Conservation (phyloP, 2,888 invertebrate genomes). For the Acanthacorydalis orientalis region DNA sequence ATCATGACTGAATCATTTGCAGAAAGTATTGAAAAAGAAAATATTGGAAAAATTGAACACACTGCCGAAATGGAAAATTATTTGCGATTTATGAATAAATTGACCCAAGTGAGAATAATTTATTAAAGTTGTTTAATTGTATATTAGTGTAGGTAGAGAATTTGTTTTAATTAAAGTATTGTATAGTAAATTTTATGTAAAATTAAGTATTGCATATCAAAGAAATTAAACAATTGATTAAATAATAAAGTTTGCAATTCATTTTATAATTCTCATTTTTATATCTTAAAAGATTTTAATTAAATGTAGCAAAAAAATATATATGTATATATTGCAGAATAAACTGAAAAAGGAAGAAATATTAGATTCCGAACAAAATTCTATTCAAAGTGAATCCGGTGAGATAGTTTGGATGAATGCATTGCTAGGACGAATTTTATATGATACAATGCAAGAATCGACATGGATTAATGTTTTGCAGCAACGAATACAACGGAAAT, state of each 20-base stretch:
- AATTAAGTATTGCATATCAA: too few relatives aligned
- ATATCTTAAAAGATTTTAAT: too few relatives aligned
- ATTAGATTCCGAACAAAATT: not conserved
- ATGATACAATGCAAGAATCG: constrained; percentile 64
- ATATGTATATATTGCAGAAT: not conserved
- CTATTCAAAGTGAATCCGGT: constrained; percentile 10
- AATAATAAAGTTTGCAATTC: too few relatives aligned
- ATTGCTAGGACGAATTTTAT: constrained; percentile 57
- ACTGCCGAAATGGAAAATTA: not conserved
- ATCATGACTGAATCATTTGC: not conserved
- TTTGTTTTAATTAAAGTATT: too few relatives aligned
- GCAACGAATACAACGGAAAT: constrained; percentile 69
- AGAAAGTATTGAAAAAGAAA: not conserved
- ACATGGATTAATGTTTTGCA: constrained; percentile 51
- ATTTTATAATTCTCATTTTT: too few relatives aligned
- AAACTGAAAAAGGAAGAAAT: constrained; percentile 1
- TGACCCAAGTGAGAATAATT: constrained; percentile 7
- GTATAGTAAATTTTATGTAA: too few relatives aligned
- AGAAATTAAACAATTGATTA: too few relatives aligned
- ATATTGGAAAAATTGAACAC: not conserved
- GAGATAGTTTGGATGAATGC: constrained; percentile 62
- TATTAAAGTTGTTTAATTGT: not conserved
- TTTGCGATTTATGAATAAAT: not conserved
- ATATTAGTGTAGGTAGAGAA: too few relatives aligned
- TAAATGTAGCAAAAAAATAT: too few relatives aligned